Percentiles rank a stretch among this genome's conserved stretches.
Conservation (phyloP, 2,113 vertebrate genomes). For the Ophiodon elongatus region DNA sequence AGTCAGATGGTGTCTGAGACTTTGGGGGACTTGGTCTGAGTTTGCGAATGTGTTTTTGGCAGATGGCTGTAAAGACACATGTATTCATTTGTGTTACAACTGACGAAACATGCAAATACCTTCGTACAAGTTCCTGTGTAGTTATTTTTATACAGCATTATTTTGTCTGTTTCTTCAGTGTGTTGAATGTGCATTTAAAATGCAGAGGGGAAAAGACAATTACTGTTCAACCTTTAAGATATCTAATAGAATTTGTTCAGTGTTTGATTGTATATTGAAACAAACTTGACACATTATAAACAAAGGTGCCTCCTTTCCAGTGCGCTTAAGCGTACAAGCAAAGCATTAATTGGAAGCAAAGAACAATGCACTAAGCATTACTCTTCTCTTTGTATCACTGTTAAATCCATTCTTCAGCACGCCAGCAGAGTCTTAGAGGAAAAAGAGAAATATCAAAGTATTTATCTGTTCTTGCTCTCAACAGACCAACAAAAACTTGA, state of each 20-base stretch:
- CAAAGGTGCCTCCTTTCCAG: neutral
- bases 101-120: neutral
- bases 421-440: neutral
- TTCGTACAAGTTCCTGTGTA: neutral
- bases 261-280: slow-evolving; percentile 21
- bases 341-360: slow-evolving; percentile 9
- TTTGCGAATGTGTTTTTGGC: neutral
- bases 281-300: slow-evolving; percentile 5
- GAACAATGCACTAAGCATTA: neutral
- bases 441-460: neutral
- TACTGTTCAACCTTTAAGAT: neutral
- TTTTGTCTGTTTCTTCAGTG: neutral
- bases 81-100: neutral
- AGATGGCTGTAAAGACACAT: slow-evolving; percentile 16
- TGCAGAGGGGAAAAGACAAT: neutral
- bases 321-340: neutral
- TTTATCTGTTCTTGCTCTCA: neutral
- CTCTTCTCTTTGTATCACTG: neutral
- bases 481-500: no score
- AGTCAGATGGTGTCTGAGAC: slow-evolving; percentile 19
- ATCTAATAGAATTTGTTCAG: neutral
- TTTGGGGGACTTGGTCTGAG: neutral
- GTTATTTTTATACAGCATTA: neutral
- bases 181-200: neutral
- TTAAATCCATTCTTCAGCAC: neutral